Conservation (phyloP, 1,140 invertebrate genomes). For the Cryptotermes secundus region DNA sequence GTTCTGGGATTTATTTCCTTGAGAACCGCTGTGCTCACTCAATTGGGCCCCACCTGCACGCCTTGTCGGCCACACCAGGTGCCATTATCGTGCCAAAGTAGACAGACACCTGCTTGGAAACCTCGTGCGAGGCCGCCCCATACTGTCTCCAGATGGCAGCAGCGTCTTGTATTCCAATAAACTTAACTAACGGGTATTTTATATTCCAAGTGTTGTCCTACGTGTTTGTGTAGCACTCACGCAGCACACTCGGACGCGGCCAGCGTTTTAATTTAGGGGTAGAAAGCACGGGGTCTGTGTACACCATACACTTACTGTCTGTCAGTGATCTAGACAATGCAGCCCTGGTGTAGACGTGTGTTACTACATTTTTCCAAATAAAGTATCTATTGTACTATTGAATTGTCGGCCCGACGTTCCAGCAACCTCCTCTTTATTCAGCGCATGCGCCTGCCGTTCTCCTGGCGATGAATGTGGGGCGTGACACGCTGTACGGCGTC, state of each 20-base stretch:
- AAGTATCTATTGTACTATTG: background rate
- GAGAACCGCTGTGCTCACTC: no score
- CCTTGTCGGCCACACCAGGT: no score
- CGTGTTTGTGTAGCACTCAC: background rate
- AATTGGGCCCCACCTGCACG: no score
- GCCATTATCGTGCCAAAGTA: no score
- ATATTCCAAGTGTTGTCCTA: background rate
- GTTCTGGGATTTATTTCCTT: no score
- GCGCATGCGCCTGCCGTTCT: no score
- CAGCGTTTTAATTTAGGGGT: background rate
- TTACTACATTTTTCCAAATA: constrained; percentile 4
- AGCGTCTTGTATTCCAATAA: constrained; percentile 1
- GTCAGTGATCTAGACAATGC: background rate
- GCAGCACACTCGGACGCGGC: background rate
- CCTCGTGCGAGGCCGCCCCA: no score
- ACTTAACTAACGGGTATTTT: constrained; percentile 5
- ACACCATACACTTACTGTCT: background rate
- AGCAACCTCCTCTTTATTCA: no score
- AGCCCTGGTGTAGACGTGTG: background rate
- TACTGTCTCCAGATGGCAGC: background rate
- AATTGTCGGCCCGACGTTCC: no score
- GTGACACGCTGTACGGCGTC: no score
- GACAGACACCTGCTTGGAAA: no score
- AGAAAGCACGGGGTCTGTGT: background rate
- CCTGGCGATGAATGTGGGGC: no score